phyloP scores from a whole-genome alignment of 2,113 vertebrate species.

The Dromaius novaehollandiae region DNA sequence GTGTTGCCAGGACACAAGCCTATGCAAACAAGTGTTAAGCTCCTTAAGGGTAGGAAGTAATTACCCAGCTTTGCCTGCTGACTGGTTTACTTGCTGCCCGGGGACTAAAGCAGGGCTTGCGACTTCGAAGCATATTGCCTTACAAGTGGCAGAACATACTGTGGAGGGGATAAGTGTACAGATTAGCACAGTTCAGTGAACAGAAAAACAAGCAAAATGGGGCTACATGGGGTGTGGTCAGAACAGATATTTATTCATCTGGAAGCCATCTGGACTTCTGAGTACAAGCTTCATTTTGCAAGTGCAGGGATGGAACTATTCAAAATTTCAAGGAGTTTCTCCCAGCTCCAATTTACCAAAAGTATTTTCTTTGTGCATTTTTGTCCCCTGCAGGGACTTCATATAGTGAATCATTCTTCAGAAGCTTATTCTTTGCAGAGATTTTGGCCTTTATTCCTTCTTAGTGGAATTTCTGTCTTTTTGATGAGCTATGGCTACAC shows the following conservation, averaged over 20 bases:
- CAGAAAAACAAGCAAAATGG: background rate
- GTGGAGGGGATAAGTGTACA: background rate
- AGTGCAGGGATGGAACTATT: background rate
- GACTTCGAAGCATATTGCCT: background rate
- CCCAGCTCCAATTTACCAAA: background rate
- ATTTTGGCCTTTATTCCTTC: background rate
- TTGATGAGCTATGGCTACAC: background rate
- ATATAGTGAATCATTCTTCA: background rate
- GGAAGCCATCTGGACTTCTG: background rate
- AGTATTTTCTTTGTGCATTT: background rate
- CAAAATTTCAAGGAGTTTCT: background rate
- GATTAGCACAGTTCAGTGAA: background rate
- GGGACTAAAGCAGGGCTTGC: background rate
- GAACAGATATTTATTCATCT: background rate
- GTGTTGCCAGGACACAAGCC: conserved; percentile 36
- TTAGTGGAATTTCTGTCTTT: background rate
- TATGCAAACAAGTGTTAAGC: conserved; percentile 36
- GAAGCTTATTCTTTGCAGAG: background rate
- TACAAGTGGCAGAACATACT: conserved; percentile 18
- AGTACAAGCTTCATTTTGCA: background rate
- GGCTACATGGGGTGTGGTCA: background rate
- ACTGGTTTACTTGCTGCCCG: conserved; percentile 59
- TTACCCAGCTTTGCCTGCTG: conserved; percentile 63
- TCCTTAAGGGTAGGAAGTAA: conserved; percentile 47
- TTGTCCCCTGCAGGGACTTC: background rate